Base-by-base conservation (phyloP, 2,797 vertebrate genomes). In the Parambassis ranga region DNA sequence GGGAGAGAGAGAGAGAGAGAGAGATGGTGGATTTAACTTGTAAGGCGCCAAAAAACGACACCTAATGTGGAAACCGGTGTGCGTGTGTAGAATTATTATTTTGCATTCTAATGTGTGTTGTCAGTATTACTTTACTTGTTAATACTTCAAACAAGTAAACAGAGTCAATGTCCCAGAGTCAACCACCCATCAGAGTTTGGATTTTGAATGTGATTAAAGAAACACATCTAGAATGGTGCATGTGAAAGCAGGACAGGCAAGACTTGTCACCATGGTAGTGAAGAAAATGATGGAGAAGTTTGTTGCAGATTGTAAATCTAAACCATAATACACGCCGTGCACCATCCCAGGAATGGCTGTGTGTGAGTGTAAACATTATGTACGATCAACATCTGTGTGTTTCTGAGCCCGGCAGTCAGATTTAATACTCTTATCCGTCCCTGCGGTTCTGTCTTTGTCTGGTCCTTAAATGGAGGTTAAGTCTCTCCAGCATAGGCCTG, bases 381-480 rank as follows among this genome's bases (percentile, higher is more conserved):
- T 51, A 47, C 39, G 32, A 71, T 72, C 68, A 66, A 71, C 53
- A 65, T 75, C 49, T 66, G 56, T 72, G 65, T 79, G 79, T 85
- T 72, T 83, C 74, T 71, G 50, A 76, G 79, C 65, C 68, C 75
- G 73, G 75, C 75, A 77, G 86, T 73, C 71, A 47, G 67, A 78
- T 84, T 85, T 85, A 90, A 90, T 88, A 81, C 84, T 88, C 85
- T 89, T 87, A 88, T 81, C 77, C 75, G 14, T 90, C 87, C 85
- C 89, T 15, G 46, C 22, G 76, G 82, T 69, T 90, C 51, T 1
- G 75, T 86, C 93, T 94, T 94, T 94, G 86, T 90, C 91, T 94
- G 87, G 90, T 90, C 93, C 91, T 94, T 92, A 94, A 93, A 93
- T 93, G 93, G 94, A 93, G 93, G 91, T 94, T 95, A 93, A 89